Percentiles rank a stretch among this genome's conserved stretches.
phyloP scores from a whole-genome alignment of 2,113 vertebrate genomes.

The Calyptomena viridis region DNA sequence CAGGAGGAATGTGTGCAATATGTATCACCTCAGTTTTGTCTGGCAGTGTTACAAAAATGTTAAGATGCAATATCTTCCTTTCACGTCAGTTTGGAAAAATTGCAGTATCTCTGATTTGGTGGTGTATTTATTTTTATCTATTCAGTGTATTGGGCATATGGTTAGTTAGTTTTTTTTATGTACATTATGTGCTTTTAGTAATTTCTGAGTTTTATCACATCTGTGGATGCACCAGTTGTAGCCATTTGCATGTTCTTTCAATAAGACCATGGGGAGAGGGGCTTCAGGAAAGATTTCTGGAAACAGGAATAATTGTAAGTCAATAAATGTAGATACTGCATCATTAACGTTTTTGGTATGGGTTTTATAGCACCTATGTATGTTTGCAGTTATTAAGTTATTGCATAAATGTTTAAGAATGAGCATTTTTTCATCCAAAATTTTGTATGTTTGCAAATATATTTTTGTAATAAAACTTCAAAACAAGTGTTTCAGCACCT shows the following conservation, averaged over 20 bases:
- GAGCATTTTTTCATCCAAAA: slow-evolving; percentile 80
- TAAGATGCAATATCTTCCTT: slow-evolving; percentile 71
- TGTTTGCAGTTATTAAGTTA: slow-evolving; percentile 83
- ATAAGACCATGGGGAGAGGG: neutral
- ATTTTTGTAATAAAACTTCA: slow-evolving; percentile 86
- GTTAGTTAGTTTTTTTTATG: slow-evolving; percentile 20
- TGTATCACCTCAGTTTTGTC: slow-evolving; percentile 65
- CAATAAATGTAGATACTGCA: slow-evolving; percentile 58
- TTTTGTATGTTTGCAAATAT: slow-evolving; percentile 86
- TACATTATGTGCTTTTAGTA: slow-evolving; percentile 30
- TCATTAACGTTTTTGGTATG: slow-evolving; percentile 72
- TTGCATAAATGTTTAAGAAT: slow-evolving; percentile 80
- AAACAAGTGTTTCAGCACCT: slow-evolving; percentile 78
- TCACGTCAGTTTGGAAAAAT: slow-evolving; percentile 51
- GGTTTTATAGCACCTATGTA: slow-evolving; percentile 78
- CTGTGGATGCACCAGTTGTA: slow-evolving; percentile 28
- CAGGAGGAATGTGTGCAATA: slow-evolving; percentile 72
- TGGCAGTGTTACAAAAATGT: slow-evolving; percentile 62
- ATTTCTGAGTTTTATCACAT: slow-evolving; percentile 53
- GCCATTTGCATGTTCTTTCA: slow-evolving; percentile 33
- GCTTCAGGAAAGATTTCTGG: slow-evolving; percentile 19
- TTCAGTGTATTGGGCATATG: slow-evolving; percentile 39
- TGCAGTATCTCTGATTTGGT: slow-evolving; percentile 49
- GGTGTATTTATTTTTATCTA: slow-evolving; percentile 66
- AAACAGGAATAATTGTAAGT: slow-evolving; percentile 29